Evolutionary conservation across 2,888 invertebrate species (phyloP).

Genomic region (Plutella xylostella): DNA sequence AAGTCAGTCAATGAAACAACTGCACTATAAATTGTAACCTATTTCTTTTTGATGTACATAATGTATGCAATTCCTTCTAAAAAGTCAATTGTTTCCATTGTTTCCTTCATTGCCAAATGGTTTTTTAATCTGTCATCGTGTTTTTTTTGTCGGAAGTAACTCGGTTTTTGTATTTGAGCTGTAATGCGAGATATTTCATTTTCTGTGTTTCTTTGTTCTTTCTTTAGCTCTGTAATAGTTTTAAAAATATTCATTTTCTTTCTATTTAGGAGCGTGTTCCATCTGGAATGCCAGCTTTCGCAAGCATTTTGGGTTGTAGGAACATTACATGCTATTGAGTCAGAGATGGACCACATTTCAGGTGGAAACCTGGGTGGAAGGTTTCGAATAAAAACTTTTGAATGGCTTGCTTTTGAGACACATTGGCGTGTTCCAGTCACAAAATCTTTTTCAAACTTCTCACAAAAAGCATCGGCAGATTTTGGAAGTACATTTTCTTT

Average conservation of each 20-base stretch:
- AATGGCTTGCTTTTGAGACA: too few species aligned
- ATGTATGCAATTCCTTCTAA: not conserved
- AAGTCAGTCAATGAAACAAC: too few species aligned
- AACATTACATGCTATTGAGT: not conserved
- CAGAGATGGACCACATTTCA: not conserved
- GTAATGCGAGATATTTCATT: not conserved
- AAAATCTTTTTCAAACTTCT: not conserved
- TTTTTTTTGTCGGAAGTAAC: not conserved
- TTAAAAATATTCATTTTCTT: too few species aligned
- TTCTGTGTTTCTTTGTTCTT: not conserved
- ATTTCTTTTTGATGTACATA: too few species aligned
- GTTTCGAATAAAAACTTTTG: too few species aligned
- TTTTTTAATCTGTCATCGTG: not conserved
- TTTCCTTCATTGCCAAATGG: not conserved
- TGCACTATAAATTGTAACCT: too few species aligned
- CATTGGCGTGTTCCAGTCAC: not conserved
- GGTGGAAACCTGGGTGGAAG: not conserved
- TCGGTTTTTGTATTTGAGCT: not conserved
- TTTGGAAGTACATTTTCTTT: not conserved
- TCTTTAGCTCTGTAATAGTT: not conserved
- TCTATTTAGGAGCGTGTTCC: not conserved
- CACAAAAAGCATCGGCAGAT: too few species aligned
- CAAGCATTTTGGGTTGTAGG: not conserved
- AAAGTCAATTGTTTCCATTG: not conserved
- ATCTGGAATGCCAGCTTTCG: not conserved